Conservation (phyloP, 2,797 vertebrate genomes). For the Catostomus latipinnis region DNA sequence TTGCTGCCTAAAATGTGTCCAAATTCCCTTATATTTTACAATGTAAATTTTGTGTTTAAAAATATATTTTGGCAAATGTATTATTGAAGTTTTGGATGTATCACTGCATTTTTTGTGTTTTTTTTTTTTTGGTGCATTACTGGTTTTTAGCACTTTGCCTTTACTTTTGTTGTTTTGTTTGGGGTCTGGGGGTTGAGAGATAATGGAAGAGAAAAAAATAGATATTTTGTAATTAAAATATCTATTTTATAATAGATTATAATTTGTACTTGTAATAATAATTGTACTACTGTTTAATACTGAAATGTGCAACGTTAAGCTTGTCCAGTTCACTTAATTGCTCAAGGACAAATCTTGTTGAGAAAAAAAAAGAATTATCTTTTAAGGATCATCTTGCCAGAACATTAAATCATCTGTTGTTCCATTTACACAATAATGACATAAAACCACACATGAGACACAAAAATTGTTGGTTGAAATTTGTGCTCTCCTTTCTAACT, state of each 20-base stretch:
- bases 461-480: neutral
- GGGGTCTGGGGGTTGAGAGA: neutral
- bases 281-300: neutral
- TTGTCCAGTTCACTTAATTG: neutral
- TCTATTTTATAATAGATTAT: too few relatives aligned
- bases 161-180: conserved; percentile 12
- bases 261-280: neutral
- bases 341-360: neutral
- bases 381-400: neutral
- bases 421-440: neutral
- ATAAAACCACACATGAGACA: neutral
- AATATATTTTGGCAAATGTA: neutral
- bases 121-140: neutral
- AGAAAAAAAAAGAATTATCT: neutral
- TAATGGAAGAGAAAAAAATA: neutral
- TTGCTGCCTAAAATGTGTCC: neutral
- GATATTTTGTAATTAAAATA: neutral
- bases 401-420: neutral
- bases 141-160: neutral
- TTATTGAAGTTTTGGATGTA: conserved; percentile 20
- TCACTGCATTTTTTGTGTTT: neutral
- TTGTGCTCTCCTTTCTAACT: neutral
- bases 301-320: neutral
- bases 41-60: neutral
- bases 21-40: neutral